Evolutionary conservation across 1,140 invertebrate species (phyloP), one percentile per base, ranked within the genome.

Genomic region (Oscheius sp.): DNA sequence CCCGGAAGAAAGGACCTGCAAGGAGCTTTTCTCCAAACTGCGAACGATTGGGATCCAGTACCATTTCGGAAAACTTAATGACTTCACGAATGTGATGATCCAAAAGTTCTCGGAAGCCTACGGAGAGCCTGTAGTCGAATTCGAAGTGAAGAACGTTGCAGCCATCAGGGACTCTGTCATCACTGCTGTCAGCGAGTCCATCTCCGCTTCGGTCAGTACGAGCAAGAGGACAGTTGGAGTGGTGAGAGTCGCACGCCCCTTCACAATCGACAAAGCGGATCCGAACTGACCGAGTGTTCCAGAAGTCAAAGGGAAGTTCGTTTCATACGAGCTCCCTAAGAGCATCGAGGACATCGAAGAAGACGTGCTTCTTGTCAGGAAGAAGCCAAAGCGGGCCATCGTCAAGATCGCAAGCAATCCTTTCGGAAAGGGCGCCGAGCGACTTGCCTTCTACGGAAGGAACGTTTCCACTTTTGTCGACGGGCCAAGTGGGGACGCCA

Each of bases 321-420:
- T 76, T 1, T 29, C 59, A 18, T 75, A 58, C 42, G 72, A 74
- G 31, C 20, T 23, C 13, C 71, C 71, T 3, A 23, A 75, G 29
- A 62, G 26, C 38, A 76, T 76, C 31, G 23, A 76, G 1, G 71
- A 73, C 71, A 63, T 73, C 26, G 29, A 42, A 1, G 32, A 75
- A 18, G 71, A 75, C 32, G 72, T 73, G 3, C 35, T 42, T 18
- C 26, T 73, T 1, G 26, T 34, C 18, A 1, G 52, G 29, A 73
- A 64, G 3, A 2, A 45, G 18, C 71, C 71, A 3, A 35, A 73
- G 35, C 31, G 32, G 15, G 71, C 71, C 1, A n/a, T 32, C 1
- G 58, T 73, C 32, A 74, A 73, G 70, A 77, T 73, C 7, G 71
- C 71, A 10, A 18, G n/a, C 18, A 35, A 75, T 4, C 71, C 71